Conservation (phyloP, 2,113 vertebrate species). For the Petroica traversi region DNA sequence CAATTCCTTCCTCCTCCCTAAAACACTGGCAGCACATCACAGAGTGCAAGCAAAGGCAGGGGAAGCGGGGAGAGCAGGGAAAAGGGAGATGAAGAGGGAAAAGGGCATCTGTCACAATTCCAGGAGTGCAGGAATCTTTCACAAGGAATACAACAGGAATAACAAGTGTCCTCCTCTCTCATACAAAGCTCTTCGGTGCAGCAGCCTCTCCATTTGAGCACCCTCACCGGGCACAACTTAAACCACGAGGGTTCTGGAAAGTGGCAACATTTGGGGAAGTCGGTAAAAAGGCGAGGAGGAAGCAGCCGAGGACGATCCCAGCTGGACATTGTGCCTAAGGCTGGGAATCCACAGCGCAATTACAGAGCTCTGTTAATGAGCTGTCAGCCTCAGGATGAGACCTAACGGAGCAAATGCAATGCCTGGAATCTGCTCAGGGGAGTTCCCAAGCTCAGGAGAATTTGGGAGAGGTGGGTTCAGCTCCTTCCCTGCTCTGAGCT, state of each 20-base stretch:
- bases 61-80: not conserved
- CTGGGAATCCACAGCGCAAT: not conserved
- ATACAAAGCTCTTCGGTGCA: not conserved
- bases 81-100: not conserved
- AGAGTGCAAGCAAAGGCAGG: not conserved
- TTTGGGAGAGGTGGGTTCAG: not conserved
- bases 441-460: not conserved
- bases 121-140: not conserved
- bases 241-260: not conserved
- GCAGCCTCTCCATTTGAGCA: not conserved
- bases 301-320: not conserved
- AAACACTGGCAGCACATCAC: slow-evolving; percentile 10
- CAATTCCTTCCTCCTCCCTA: not conserved
- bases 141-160: fast-evolving
- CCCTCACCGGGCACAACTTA: not conserved
- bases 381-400: not conserved
- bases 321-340: fast-evolving
- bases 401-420: fast-evolving
- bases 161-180: not conserved
- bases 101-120: not conserved
- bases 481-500: not conserved
- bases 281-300: not conserved
- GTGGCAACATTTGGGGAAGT: not conserved
- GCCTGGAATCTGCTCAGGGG: not conserved
- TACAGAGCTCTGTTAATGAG: not conserved